Evolutionary conservation across 2,797 vertebrate genomes (phyloP).

Genomic region (Pipistrellus nathusii): DNA sequence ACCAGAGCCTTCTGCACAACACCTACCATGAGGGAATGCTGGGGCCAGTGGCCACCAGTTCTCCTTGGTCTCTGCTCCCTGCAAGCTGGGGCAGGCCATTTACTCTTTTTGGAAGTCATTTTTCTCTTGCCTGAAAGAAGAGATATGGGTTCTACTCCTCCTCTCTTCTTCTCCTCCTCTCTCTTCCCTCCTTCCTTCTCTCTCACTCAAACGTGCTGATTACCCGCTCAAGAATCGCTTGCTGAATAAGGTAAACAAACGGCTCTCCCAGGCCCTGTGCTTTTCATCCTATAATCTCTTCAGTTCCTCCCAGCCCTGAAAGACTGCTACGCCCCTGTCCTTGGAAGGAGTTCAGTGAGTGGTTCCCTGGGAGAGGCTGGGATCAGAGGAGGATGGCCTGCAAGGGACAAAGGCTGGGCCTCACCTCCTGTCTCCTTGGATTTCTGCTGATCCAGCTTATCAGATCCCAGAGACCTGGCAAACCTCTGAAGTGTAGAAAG

Average conservation of each 20-base stretch:
- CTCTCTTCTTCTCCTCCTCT: neutral
- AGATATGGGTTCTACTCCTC: neutral
- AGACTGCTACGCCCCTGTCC: neutral
- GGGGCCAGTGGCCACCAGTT: no score
- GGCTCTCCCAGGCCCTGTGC: neutral
- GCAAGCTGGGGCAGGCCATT: neutral
- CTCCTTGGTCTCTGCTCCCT: neutral
- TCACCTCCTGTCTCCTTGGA: constrained; percentile 76
- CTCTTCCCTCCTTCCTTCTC: neutral
- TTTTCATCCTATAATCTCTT: neutral
- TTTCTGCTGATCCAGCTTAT: constrained; percentile 85
- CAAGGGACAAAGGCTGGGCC: constrained; percentile 63
- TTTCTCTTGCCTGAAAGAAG: neutral
- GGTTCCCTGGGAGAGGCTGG: neutral
- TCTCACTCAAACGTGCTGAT: neutral
- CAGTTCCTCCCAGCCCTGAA: neutral
- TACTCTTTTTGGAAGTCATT: neutral
- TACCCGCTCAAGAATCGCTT: neutral
- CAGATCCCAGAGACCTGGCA: constrained; percentile 84
- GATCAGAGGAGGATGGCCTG: neutral
- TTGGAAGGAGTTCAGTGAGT: neutral
- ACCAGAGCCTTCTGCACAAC: neutral
- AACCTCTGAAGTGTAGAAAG: constrained; percentile 68
- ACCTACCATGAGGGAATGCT: fast-evolving
- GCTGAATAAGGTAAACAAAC: neutral